These are phyloP conservation scores for Catamblyrhynchus diadema DNA, from an alignment of 2,797 vertebrate species.

Conservation along the genomic window DNA sequence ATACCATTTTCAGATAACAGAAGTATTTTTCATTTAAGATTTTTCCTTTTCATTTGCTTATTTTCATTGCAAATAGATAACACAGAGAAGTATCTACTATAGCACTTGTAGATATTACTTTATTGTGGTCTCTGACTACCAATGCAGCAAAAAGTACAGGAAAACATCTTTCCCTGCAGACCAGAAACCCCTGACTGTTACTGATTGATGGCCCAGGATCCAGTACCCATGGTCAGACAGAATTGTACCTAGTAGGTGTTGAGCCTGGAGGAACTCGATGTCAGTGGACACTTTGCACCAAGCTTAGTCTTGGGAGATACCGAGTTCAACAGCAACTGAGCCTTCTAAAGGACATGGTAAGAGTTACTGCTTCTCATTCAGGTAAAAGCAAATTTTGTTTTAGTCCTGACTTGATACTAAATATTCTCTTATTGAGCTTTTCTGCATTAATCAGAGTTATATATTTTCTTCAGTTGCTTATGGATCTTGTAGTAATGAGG, in stretches of 20 bases:
- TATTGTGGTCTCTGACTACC: not conserved
- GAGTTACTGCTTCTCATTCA: not conserved
- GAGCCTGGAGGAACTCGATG: not conserved
- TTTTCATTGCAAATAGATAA: not conserved
- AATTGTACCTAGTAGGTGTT: not conserved
- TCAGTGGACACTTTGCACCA: not conserved
- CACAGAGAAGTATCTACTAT: not conserved
- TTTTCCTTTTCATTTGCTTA: conserved; percentile 25
- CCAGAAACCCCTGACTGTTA: not conserved
- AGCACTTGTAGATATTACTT: not conserved
- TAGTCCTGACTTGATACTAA: not conserved
- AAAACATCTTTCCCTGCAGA: not conserved
- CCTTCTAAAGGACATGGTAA: not conserved
- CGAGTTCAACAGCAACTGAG: not conserved
- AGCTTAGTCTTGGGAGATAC: not conserved
- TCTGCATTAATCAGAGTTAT: not conserved
- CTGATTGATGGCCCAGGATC: not conserved
- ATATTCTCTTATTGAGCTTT: not conserved
- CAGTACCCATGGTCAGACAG: not conserved
- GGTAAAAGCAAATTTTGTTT: not conserved
- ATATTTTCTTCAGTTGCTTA: not conserved
- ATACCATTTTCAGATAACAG: conserved; percentile 61
- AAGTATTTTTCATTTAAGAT: conserved; percentile 27
- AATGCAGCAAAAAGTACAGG: not conserved
- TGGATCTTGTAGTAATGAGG: not conserved